Base-by-base conservation (phyloP, 2,888 invertebrate species). In the Apodemia duryi region DNA sequence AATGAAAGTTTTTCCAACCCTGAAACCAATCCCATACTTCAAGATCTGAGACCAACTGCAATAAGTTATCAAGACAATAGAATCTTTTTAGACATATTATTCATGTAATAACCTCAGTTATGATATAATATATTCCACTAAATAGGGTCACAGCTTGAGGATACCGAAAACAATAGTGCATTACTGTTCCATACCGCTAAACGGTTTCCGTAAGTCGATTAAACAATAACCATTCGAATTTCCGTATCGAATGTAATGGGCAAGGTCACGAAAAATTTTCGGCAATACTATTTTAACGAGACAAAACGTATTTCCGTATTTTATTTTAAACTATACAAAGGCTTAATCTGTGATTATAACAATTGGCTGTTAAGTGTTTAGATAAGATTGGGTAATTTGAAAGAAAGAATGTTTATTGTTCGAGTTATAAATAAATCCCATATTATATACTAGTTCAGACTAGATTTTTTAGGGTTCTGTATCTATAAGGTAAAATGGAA, bases 191-290 rank as follows among this genome's bases (percentile, higher is more conserved):
- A 32, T 13, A 32, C 57, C 10, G 11, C 54, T 11, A 29, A 54
- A 32, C 29, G 32, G 32, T 60, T 60, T 60, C 57, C 57, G 57
- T 60, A 60, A 60, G 3, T 60, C 57, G 35, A 60, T 60, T 60
- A 60, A 60, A 60, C 57, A 60, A 60, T 60, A 60, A 60, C 57
- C 35, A 60, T 35, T 60, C 57, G 32, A 60, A 32, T 60, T 60
- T 60, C 57, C 57, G 57, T 35, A 35, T 60, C 32, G 57, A 60
- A 32, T 35, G 35, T 60, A 60, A 51, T 60, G 2, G 28, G 54
- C 57, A 60, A 60, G 57, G 57, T 13, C 57, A 60, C 13, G 57
- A 60, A 60, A 60, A 60, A 35, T 60, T 60, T 57, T 57, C 29
- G 57, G 57, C 57, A 32, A 2, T 21, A 21, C 28, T 54, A 54